phyloP scores from a whole-genome alignment of 2,797 vertebrate genomes.

The Falco naumanni region DNA sequence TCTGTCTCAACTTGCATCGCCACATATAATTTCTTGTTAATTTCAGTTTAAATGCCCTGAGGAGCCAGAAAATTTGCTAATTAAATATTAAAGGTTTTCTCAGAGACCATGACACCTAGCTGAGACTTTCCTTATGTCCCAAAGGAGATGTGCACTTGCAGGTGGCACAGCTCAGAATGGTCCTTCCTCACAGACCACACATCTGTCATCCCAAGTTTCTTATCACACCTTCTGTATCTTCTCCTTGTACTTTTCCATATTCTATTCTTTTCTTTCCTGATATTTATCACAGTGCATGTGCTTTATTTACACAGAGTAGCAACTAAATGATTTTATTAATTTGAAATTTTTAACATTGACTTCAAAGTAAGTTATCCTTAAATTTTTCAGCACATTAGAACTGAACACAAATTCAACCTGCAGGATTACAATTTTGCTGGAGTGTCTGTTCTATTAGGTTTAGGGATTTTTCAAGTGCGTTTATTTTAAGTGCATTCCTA shows the following conservation, averaged over 20 bases:
- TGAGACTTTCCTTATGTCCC: not conserved
- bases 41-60: not conserved
- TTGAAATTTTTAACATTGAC: not conserved
- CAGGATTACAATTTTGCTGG: not conserved
- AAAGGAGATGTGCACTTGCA: not conserved
- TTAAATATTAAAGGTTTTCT: not conserved
- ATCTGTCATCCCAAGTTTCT: not conserved
- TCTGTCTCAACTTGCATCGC: too few species aligned
- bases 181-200: not conserved
- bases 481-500: not conserved
- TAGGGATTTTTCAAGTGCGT: not conserved
- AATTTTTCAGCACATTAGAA: not conserved
- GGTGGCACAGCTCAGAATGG: not conserved
- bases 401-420: not conserved
- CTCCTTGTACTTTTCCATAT: not conserved
- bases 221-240: not conserved
- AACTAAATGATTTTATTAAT: not conserved
- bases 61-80: not conserved
- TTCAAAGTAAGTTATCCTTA: not conserved
- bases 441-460: not conserved
- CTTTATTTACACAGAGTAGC: not conserved
- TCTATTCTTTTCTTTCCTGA: not conserved
- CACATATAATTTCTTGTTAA: not conserved
- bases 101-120: not conserved
- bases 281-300: not conserved